Percentiles rank a stretch among this genome's conserved stretches.
Conservation (phyloP, 2,113 vertebrate genomes). For the Nestor notabilis region DNA sequence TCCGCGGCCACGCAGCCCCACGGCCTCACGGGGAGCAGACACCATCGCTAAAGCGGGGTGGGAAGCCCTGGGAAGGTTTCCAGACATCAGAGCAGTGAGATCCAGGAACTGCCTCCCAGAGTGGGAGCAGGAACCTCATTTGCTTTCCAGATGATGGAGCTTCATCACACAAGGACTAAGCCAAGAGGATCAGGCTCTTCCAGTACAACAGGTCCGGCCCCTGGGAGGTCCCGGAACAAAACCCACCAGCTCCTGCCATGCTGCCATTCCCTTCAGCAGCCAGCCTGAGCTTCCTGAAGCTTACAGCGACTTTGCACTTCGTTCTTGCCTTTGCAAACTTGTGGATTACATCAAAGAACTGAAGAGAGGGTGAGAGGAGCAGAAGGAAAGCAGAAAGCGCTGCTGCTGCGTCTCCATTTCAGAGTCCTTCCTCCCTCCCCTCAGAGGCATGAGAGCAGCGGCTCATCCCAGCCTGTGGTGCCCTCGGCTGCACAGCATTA, state of each 20-base stretch:
- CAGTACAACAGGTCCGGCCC: background rate
- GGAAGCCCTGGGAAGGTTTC: background rate
- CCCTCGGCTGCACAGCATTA: background rate
- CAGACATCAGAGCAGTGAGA: background rate
- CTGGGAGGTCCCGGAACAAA: background rate
- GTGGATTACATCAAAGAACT: background rate
- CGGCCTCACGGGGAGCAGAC: background rate
- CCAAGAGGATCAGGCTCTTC: background rate
- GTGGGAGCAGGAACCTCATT: background rate
- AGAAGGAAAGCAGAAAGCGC: background rate
- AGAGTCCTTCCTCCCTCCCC: background rate
- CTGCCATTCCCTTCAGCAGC: background rate
- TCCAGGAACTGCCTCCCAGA: background rate
- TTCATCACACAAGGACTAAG: background rate
- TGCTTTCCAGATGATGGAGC: background rate
- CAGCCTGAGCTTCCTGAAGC: background rate
- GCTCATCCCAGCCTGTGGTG: background rate
- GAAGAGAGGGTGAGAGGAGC: background rate
- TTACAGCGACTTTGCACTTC: fast-evolving
- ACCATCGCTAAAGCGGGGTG: background rate
- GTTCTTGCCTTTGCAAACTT: background rate
- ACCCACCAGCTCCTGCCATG: background rate
- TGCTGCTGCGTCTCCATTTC: background rate
- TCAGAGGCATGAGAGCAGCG: background rate
- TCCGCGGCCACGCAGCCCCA: background rate